Evolutionary conservation across 2,888 invertebrate genomes (phyloP).

Genomic region (Dynastes maya): DNA sequence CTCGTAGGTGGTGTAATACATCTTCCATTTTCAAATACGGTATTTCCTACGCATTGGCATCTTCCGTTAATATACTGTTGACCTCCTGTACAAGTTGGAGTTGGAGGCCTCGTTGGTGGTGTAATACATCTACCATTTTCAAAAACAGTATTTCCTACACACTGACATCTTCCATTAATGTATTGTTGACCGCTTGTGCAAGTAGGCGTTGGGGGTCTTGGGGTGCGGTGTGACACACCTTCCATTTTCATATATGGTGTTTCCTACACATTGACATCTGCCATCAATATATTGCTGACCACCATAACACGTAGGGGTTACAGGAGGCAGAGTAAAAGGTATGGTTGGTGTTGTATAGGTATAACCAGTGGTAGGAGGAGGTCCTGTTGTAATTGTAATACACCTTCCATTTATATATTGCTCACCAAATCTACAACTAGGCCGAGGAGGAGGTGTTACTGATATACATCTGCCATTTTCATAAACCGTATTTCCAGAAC

Average conservation of each 20-base stretch:
- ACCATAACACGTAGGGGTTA: conserved; percentile 13
- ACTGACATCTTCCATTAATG: conserved; percentile 43
- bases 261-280: conserved; percentile 32
- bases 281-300: conserved; percentile 35
- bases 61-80: too few relatives aligned
- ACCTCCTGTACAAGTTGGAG: too few relatives aligned
- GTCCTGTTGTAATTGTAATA: too few relatives aligned
- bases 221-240: background rate
- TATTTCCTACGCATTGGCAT: too few relatives aligned
- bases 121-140: conserved; percentile 34
- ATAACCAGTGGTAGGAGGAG: background rate
- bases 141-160: conserved; percentile 17
- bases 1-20: background rate
- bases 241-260: conserved; percentile 16
- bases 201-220: conserved; percentile 2
- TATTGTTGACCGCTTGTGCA: background rate
- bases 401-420: conserved; percentile 33
- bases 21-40: background rate
- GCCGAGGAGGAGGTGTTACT: conserved; percentile 27
- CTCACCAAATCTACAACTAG: conserved; percentile 4
- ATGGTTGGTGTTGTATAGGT: background rate
- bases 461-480: conserved; percentile 39
- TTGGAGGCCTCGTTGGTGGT: too few relatives aligned
- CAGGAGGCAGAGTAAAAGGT: background rate
- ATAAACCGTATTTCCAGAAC: conserved; percentile 22